Conservation (phyloP, 1,140 invertebrate genomes). For the Trigoniulus corallinus region DNA sequence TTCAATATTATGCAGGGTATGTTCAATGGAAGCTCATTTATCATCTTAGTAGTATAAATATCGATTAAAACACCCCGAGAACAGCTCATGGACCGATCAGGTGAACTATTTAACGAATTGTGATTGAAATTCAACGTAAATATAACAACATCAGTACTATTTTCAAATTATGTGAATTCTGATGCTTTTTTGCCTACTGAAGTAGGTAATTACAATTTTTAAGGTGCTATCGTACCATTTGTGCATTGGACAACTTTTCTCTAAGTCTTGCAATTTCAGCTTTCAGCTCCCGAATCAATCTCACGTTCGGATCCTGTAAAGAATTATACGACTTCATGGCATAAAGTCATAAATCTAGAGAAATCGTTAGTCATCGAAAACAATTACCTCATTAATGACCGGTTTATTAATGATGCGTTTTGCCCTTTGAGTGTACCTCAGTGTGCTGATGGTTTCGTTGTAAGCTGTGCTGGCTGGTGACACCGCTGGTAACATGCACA, state of each 20-base stretch:
- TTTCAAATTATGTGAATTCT: too few relatives aligned
- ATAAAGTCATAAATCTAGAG: background rate
- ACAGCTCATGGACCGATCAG: too few relatives aligned
- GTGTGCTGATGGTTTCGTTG: slow-evolving; percentile 49
- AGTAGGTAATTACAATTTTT: too few relatives aligned
- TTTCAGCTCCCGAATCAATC: slow-evolving; percentile 35
- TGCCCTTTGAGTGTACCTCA: slow-evolving; percentile 47
- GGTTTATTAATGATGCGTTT: slow-evolving; percentile 49
- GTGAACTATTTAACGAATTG: too few relatives aligned
- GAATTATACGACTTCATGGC: background rate
- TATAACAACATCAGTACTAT: too few relatives aligned
- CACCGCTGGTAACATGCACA: slow-evolving; percentile 35
- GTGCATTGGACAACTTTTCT: slow-evolving; percentile 23
- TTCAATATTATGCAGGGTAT: too few relatives aligned
- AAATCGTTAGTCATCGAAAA: background rate
- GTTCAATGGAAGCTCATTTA: too few relatives aligned
- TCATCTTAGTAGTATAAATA: too few relatives aligned
- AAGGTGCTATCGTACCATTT: too few relatives aligned
- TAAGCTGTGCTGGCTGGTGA: slow-evolving; percentile 47
- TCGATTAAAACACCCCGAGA: too few relatives aligned
- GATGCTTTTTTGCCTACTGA: too few relatives aligned
- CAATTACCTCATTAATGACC: slow-evolving; percentile 37
- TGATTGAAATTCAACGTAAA: too few relatives aligned
- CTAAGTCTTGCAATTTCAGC: slow-evolving; percentile 37
- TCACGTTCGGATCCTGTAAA: slow-evolving; percentile 34